phyloP scores from a whole-genome alignment of 2,888 invertebrate species.

The Palloptera scutellata region DNA sequence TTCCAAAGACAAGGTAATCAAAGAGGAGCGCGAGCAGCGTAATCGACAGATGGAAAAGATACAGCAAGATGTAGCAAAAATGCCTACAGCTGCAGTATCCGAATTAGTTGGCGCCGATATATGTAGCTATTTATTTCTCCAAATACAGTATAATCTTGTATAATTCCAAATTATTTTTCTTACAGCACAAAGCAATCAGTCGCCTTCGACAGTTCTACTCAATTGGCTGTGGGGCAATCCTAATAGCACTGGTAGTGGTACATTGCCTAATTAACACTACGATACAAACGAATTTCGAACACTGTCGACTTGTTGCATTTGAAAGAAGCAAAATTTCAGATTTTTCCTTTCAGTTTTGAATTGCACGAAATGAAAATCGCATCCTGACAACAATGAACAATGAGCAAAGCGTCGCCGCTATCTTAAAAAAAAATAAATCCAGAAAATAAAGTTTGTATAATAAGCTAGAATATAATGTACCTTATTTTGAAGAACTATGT shows the following conservation, averaged over 20 bases:
- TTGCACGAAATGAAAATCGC: no score
- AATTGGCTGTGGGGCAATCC: conserved; percentile 82
- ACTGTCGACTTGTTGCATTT: no score
- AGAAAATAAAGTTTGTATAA: no score
- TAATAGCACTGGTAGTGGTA: conserved; percentile 15
- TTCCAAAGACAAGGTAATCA: conserved; percentile 76
- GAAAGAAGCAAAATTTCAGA: no score
- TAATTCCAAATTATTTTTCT: conserved; percentile 16
- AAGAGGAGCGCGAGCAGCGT: conserved; percentile 79
- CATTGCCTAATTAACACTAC: neutral
- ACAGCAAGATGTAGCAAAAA: conserved; percentile 76
- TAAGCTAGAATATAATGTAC: no score
- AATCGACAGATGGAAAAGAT: conserved; percentile 79
- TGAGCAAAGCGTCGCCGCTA: no score
- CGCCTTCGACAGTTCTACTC: conserved; percentile 79
- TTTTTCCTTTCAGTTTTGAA: no score
- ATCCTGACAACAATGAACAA: no score
- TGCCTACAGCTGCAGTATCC: conserved; percentile 78
- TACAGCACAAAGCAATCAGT: conserved; percentile 79
- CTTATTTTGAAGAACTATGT: no score
- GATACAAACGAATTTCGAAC: no score
- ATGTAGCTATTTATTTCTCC: conserved; percentile 68
- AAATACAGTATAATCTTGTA: neutral
- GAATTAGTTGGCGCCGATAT: conserved; percentile 77
- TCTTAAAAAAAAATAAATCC: no score